Evolutionary conservation across 2,113 vertebrate species (phyloP).

Genomic region (Sylvicapra grimmia): DNA sequence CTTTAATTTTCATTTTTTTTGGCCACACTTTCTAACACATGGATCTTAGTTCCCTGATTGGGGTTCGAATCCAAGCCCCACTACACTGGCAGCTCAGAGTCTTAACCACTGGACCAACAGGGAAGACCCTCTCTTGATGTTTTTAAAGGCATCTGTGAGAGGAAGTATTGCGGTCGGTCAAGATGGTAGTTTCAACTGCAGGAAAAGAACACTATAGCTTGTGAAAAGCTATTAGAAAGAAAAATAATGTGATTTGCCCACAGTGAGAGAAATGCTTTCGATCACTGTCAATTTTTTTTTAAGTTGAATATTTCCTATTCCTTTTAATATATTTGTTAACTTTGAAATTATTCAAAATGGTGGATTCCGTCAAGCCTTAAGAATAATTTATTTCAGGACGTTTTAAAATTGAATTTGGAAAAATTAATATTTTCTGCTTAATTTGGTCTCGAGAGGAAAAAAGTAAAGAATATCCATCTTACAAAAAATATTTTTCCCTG

Average conservation of each 20-base stretch:
- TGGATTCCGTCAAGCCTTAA: neutral
- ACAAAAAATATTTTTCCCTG: neutral
- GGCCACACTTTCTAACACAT: neutral
- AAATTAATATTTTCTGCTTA: slow-evolving; percentile 21
- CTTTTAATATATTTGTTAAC: neutral
- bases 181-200: neutral
- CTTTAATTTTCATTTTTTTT: neutral
- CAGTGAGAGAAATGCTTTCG: neutral
- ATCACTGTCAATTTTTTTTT: neutral
- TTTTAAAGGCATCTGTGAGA: neutral
- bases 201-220: neutral
- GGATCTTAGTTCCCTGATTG: neutral
- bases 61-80: neutral
- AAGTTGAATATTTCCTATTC: neutral
- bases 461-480: neutral
- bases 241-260: neutral
- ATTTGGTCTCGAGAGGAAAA: neutral
- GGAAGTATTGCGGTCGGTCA: neutral
- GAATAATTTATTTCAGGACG: neutral
- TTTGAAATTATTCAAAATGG: slow-evolving; percentile 13
- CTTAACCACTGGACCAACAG: neutral
- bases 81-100: neutral
- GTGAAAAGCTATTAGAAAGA: neutral
- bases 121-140: neutral
- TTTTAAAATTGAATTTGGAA: slow-evolving; percentile 2